phyloP scores from a whole-genome alignment of 2,113 vertebrate genomes.

The Proteles cristata region DNA sequence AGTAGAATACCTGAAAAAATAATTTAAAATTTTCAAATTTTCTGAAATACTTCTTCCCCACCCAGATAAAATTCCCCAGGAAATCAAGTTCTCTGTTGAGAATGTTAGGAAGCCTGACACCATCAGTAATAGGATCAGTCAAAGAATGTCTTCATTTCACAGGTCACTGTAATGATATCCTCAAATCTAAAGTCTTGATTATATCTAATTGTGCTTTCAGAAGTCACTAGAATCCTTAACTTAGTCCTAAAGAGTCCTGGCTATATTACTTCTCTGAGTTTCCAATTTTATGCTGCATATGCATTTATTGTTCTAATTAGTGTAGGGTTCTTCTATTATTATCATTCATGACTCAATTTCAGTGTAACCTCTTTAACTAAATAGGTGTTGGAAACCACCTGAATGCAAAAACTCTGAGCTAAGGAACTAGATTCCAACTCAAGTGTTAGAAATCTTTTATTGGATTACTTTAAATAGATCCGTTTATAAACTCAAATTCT shows the following conservation, averaged over 20 bases:
- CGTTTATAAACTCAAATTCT: neutral
- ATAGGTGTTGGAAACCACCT: neutral
- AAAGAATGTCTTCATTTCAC: neutral
- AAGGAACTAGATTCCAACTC: neutral
- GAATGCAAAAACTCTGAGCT: neutral
- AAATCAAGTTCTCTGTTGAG: neutral
- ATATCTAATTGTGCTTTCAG: neutral
- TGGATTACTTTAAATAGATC: neutral
- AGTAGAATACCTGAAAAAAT: neutral
- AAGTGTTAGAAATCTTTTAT: neutral
- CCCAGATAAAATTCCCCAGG: neutral
- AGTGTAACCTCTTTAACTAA: neutral
- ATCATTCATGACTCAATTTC: neutral
- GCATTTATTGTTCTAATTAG: neutral
- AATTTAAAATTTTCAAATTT: constrained; percentile 32
- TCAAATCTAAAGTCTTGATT: neutral
- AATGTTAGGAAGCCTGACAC: neutral
- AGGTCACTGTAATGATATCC: neutral
- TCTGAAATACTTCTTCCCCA: neutral
- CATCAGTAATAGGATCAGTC: neutral
- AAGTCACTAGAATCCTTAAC: neutral
- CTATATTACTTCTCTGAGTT: neutral
- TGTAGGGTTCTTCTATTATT: neutral
- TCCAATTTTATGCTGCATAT: neutral
- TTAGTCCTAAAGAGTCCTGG: neutral